Evolutionary conservation across 2,888 invertebrate species (phyloP), one percentile per base, ranked within the genome.

Genomic region (Thyatira batis): DNA sequence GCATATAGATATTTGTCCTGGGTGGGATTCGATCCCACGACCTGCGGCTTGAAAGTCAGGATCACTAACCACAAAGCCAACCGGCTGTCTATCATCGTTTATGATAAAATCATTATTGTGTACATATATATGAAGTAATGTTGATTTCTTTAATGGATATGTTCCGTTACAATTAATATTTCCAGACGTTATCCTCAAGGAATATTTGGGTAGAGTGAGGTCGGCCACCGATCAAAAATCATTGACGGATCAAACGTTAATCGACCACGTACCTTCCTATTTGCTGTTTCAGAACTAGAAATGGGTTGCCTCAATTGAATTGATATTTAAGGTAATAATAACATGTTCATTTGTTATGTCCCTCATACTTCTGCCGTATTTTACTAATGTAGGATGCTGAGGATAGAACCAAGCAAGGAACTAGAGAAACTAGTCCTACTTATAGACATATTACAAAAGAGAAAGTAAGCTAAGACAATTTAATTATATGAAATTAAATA

Each of bases 21-120:
- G n/a, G n/a, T n/a, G n/a, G n/a, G n/a, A n/a, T n/a, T n/a, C n/a
- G n/a, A n/a, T n/a, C n/a, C n/a, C n/a, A n/a, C n/a, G n/a, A n/a
- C n/a, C n/a, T n/a, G n/a, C n/a, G n/a, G n/a, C n/a, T n/a, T n/a
- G n/a, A n/a, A n/a, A n/a, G n/a, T n/a, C n/a, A n/a, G n/a, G n/a
- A n/a, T n/a, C n/a, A n/a, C n/a, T n/a, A n/a, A n/a, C n/a, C n/a
- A n/a, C n/a, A n/a, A n/a, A n/a, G n/a, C n/a, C n/a, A n/a, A n/a
- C n/a, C n/a, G n/a, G n/a, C 52, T 45, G 54, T 46, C 58, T 54
- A 65, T 57, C 65, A 60, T 62, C 55, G 48, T 63, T 51, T 59
- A 66, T 66, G 60, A 53, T 70, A 67, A 71, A 71, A 74, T 70
- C 69, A 52, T 73, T 65, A 59, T 63, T 65, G 63, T 71, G 71